These are phyloP conservation scores for Ichneumoninae sp. DNA, from an alignment of 2,888 invertebrate genomes.

Conservation along the genomic window DNA sequence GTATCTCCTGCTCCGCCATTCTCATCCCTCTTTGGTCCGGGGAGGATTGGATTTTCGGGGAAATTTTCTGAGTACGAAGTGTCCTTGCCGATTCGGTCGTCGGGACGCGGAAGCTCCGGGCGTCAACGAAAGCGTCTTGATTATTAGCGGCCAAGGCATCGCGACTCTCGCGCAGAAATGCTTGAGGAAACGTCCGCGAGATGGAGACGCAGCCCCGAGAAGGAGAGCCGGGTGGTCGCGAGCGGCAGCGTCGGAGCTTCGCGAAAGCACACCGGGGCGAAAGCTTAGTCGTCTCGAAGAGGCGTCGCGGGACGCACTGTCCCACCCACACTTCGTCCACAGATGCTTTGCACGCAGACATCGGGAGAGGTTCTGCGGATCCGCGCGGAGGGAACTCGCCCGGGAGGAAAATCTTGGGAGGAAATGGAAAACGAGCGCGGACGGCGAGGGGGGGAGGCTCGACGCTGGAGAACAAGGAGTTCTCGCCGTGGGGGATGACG, in stretches of 20 bases:
- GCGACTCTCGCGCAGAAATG: conserved; percentile 74
- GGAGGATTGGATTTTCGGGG: not conserved
- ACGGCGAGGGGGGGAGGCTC: conserved; percentile 34
- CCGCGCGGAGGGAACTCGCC: not conserved
- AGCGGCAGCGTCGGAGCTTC: not conserved
- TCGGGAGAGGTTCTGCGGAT: not conserved
- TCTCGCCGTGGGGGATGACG: conserved; percentile 27
- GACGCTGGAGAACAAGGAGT: conserved; percentile 44
- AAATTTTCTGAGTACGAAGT: not conserved
- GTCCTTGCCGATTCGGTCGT: not conserved
- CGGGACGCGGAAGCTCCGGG: not conserved
- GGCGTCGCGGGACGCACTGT: conserved; percentile 11
- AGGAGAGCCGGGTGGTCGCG: conserved; percentile 21
- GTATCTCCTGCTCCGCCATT: not conserved
- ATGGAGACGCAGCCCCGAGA: conserved; percentile 78
- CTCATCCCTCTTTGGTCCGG: no score
- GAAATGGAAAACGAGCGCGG: conserved; percentile 44
- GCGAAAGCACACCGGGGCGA: conserved; percentile 24
- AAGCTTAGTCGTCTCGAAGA: conserved; percentile 36
- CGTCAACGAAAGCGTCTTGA: conserved; percentile 68
- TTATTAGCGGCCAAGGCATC: conserved; percentile 81
- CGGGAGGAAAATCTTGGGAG: conserved; percentile 7
- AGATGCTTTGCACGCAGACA: not conserved
- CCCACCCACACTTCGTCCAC: not conserved
- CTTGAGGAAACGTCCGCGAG: conserved; percentile 82